These are phyloP conservation scores for Eubasilissa regina DNA, from an alignment of 1,140 invertebrate species.

Conservation along the genomic window DNA sequence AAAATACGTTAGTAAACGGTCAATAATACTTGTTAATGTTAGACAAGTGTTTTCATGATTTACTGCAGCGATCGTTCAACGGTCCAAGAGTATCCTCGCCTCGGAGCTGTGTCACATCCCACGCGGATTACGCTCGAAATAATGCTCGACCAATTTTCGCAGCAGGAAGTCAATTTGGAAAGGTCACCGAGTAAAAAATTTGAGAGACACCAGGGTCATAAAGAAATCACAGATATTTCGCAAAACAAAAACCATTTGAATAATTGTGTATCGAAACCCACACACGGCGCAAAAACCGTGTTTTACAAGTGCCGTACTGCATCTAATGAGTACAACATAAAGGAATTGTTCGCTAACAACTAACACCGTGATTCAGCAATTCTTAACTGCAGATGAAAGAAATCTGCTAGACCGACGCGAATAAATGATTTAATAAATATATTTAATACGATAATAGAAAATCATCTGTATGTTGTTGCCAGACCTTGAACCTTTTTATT, in stretches of 20 bases:
- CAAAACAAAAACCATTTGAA: slow-evolving; percentile 14
- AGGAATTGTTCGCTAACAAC: too few relatives aligned
- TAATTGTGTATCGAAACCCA: slow-evolving; percentile 2
- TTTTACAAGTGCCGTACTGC: neutral
- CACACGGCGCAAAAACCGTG: neutral
- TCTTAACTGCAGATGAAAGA: too few relatives aligned
- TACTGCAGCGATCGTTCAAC: neutral
- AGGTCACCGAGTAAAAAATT: slow-evolving; percentile 10
- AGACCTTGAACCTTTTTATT: too few relatives aligned
- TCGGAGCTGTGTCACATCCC: neutral
- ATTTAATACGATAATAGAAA: too few relatives aligned
- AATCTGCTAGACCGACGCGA: too few relatives aligned
- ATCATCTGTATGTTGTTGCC: too few relatives aligned
- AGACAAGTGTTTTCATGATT: too few relatives aligned
- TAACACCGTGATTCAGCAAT: too few relatives aligned
- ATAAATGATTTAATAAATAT: too few relatives aligned
- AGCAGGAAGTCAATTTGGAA: neutral
- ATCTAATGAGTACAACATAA: too few relatives aligned
- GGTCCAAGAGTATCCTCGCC: neutral
- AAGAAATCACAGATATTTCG: slow-evolving; percentile 6
- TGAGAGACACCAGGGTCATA: slow-evolving; percentile 10
- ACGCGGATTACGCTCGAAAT: neutral
- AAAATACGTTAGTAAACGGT: too few relatives aligned
- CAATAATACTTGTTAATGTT: too few relatives aligned
- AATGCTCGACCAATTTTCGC: neutral